Base-by-base conservation (phyloP, 2,113 vertebrate genomes). In the Balaeniceps rex region DNA sequence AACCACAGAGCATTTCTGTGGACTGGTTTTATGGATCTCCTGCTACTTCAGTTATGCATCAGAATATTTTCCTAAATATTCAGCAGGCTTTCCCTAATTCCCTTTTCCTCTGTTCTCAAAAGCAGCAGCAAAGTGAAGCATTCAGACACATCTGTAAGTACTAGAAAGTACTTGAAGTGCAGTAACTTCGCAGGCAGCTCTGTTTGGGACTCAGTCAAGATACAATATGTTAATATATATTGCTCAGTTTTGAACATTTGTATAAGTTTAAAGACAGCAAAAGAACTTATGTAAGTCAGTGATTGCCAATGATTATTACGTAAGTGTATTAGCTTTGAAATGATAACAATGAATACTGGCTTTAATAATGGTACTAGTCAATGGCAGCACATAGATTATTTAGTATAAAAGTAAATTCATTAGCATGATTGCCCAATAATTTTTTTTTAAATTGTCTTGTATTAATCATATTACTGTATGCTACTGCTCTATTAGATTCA, bases 41-140 rank as follows among this genome's bases (percentile, higher is more conserved):
- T 78, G n/a, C 75, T 49, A 26, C 94, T 89, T 89, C 95, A 85
- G 38, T 78, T 68, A 87, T 28, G 66, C 85, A 95, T 83, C 92
- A 96, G 74, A 97, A 94, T 87, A 68, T 96, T 91, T 95, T 88
- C 68, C 66, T 96, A 72, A 91, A 81, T 91, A 69, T 90, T 78
- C 82, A 93, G 0, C 52, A 95, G 12, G n/a, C 36, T 44, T 83
- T 93, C 46, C 57, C 93, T 78, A 93, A 95, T 44, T 88, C 60
- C 2, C 14, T 92, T 60, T 44, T 78, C 49, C 88, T 84, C 15
- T 87, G 42, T 66, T 71, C 81, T 81, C 78, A 94, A 54, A 91
- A 79, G 69, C 79, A 93, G 15, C 83, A 93, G 42, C 38, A 82
- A 94, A 93, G 46, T 57, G 92, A 97, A 92, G 60, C 46, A 87